Evolutionary conservation across 2,888 invertebrate species (phyloP).

Genomic region (Meteorus colon): DNA sequence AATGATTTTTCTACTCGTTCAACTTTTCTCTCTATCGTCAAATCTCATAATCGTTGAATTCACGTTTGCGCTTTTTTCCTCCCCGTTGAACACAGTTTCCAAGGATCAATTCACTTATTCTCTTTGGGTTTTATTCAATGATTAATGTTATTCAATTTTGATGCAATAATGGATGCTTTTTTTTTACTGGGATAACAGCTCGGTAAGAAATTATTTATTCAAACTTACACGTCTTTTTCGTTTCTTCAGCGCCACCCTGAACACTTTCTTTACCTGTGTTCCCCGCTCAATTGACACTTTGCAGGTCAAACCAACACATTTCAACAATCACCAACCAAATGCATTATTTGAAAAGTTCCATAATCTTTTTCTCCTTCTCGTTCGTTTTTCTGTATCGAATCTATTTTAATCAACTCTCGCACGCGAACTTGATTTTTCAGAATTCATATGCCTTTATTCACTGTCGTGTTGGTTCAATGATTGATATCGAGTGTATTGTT

Average conservation of each 20-base stretch:
- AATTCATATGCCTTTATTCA: background rate
- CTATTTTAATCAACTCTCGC: background rate
- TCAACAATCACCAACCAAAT: background rate
- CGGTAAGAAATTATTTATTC: constrained; percentile 4
- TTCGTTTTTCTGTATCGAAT: background rate
- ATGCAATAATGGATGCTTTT: background rate
- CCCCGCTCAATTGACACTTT: constrained; percentile 5
- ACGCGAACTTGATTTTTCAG: background rate
- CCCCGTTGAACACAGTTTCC: background rate
- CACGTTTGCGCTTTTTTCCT: background rate
- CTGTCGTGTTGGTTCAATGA: background rate
- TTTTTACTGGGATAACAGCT: background rate
- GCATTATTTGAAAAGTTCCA: background rate
- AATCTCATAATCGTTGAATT: background rate
- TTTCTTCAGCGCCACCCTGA: constrained; percentile 16
- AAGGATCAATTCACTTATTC: too few species aligned
- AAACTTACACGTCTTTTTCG: constrained; percentile 10
- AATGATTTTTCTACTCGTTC: background rate
- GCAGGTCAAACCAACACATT: background rate
- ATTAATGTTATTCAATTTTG: background rate
- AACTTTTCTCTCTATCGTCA: background rate
- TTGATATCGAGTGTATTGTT: background rate
- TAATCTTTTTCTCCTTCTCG: background rate
- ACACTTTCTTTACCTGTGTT: constrained; percentile 4
- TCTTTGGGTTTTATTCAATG: too few species aligned